Percentiles rank a stretch among this genome's conserved stretches.
phyloP scores from a whole-genome alignment of 1,140 invertebrate genomes.

The Scaptomyza montana region DNA sequence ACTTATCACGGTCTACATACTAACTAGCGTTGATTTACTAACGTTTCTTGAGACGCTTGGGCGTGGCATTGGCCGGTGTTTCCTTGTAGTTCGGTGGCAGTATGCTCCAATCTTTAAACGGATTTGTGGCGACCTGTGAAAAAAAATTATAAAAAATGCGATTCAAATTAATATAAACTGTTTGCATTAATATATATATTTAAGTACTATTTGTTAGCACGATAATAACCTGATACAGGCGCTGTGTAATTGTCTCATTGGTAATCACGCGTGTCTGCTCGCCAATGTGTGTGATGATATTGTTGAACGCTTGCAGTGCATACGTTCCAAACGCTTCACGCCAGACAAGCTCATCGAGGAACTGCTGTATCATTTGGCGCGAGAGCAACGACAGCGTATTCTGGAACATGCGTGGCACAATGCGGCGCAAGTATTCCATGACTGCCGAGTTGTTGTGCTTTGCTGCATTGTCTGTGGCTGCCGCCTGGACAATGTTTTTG shows the following conservation, averaged over 20 bases:
- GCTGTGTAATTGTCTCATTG: constrained; percentile 84
- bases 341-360: constrained; percentile 94
- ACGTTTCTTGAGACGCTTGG: constrained; percentile 83
- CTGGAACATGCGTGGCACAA: constrained; percentile 95
- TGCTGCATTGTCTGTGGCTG: constrained; percentile 86
- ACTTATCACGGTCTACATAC: constrained; percentile 54
- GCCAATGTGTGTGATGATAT: constrained; percentile 90
- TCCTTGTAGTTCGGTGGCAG: constrained; percentile 81
- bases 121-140: constrained; percentile 89
- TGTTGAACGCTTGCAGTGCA: constrained; percentile 91
- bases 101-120: constrained; percentile 91
- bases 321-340: constrained; percentile 89
- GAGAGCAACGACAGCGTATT: constrained; percentile 93
- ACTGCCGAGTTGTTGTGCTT: constrained; percentile 89
- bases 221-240: constrained; percentile 83
- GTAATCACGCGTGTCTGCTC: constrained; percentile 89
- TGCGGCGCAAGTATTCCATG: constrained; percentile 93
- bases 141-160: constrained; percentile 20
- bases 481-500: constrained; percentile 88
- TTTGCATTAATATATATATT: neutral
- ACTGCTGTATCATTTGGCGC: constrained; percentile 93
- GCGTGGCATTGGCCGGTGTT: constrained; percentile 74
- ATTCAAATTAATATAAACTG: constrained; percentile 85
- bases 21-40: constrained; percentile 62
- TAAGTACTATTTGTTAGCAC: neutral